Percentiles rank a stretch among this genome's conserved stretches.
These are phyloP conservation scores for Anabacerthia variegaticeps DNA, from an alignment of 2,797 vertebrate species.

Conservation along the genomic window DNA sequence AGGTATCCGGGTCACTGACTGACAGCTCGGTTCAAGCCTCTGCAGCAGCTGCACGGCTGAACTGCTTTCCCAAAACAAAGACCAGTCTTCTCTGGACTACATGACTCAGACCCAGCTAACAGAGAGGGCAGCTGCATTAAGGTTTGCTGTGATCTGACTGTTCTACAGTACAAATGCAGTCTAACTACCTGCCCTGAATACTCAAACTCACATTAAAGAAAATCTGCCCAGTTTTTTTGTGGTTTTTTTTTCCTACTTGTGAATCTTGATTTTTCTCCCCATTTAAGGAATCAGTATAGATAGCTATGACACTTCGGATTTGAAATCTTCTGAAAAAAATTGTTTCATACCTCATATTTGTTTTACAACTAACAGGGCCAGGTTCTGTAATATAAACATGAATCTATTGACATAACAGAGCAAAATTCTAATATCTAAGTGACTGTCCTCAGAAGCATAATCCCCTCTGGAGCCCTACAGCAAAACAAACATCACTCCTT, in stretches of 20 bases:
- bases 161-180: background rate
- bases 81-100: background rate
- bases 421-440: background rate
- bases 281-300: background rate
- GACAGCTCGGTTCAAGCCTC: background rate
- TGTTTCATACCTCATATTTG: background rate
- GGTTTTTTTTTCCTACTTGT: background rate
- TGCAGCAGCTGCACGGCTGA: background rate
- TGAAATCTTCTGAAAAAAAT: background rate
- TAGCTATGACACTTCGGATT: background rate
- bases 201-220: background rate
- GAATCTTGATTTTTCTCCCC: background rate
- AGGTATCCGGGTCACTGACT: background rate
- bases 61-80: background rate
- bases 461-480: background rate
- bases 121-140: background rate
- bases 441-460: background rate
- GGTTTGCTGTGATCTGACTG: background rate
- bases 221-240: background rate
- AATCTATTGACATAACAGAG: background rate
- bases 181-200: background rate
- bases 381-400: background rate
- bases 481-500: background rate
- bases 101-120: background rate
- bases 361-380: background rate